phyloP scores from a whole-genome alignment of 2,888 invertebrate species.

The Tortricodes alternella region DNA sequence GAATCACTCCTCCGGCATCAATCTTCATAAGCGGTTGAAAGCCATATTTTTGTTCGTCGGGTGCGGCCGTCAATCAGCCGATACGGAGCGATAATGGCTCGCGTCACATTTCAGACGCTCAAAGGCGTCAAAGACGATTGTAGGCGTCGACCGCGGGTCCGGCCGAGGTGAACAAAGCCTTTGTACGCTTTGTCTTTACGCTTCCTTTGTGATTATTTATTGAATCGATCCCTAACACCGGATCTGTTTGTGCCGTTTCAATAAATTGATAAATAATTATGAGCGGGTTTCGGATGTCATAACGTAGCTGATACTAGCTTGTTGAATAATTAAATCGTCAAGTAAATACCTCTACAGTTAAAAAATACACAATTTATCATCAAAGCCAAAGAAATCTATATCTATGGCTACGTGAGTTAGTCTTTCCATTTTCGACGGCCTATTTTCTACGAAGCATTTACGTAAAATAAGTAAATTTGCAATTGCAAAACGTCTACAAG shows the following conservation, averaged over 20 bases:
- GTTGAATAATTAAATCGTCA: neutral
- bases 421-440: too few species aligned
- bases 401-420: too few species aligned
- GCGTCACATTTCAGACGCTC: slow-evolving; percentile 37
- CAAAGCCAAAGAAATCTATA: too few species aligned
- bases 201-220: slow-evolving; percentile 36
- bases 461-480: too few species aligned
- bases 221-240: slow-evolving; percentile 30
- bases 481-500: too few species aligned
- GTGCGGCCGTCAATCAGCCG: slow-evolving; percentile 70
- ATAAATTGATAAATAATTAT: slow-evolving; percentile 29
- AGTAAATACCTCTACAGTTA: too few species aligned
- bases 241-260: slow-evolving; percentile 23
- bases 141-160: slow-evolving; percentile 17
- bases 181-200: slow-evolving; percentile 33
- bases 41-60: slow-evolving; percentile 71
- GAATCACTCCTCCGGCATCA: slow-evolving; percentile 56
- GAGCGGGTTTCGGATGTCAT: neutral
- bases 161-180: slow-evolving; percentile 27
- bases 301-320: neutral
- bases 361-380: too few species aligned
- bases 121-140: slow-evolving; percentile 27
- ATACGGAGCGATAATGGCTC: slow-evolving; percentile 56
- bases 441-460: too few species aligned
- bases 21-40: slow-evolving; percentile 72